Evolutionary conservation across 2,113 vertebrate genomes (phyloP), one percentile per base, ranked within the genome.

Genomic region (Vombatus ursinus): DNA sequence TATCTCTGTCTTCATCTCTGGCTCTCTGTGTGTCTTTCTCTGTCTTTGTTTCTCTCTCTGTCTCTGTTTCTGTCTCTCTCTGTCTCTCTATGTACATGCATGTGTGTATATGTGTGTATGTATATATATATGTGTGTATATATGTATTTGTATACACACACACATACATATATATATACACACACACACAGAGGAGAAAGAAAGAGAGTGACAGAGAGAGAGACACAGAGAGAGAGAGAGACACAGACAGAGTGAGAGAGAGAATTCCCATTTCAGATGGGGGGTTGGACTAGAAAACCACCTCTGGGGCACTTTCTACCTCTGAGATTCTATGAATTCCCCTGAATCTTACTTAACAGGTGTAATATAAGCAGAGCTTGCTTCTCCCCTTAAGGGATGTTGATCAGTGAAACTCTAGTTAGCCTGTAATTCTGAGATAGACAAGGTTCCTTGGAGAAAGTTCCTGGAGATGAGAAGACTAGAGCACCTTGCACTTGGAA

Each of bases 1-100:
- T 91, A 37, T 77, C 52, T 61, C 7, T 11, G 0, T 44, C 23
- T 9, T 19, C 37, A 10, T 90, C 23, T 22, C 3, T 50, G 4
- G 14, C 47, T 50, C 16, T 6, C 2, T 53, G 22, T 23, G 4
- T 11, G 24, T 3, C 0, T 3, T 24, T 10, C 2, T 53, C 23
- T 53, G 0, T 11, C 26, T 77, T 8, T 7, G 48, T 92, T 44
- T 8, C 25, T 3, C 3, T 1, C 37, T 90, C 19, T 10, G 47
- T 24, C 7, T 37, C 22, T 49, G 7, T 24, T 10, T 51, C 5
- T 31, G 0, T 24, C 1, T n/a, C n/a, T n/a, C n/a, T 23, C 3
- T 77, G 12, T 8, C 6, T 54, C 11, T 19, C 8, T 90, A 53
- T 53, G 23, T 24, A 8, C 23, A 24, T 24, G 52, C 23, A 24